Conservation (phyloP, 2,888 invertebrate species). For the Drosophila eohydei region DNA sequence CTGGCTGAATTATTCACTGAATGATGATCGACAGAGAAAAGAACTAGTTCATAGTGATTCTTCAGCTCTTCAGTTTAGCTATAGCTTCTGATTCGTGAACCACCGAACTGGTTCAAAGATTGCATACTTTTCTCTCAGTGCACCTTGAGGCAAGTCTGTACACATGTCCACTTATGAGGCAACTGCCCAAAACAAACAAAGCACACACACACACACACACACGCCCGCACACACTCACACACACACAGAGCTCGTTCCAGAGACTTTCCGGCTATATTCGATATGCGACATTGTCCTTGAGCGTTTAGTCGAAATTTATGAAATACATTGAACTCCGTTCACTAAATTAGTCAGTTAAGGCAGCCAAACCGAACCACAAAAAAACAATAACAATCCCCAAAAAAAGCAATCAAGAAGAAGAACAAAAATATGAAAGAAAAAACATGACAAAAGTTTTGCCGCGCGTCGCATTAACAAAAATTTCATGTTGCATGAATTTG, state of each 20-base stretch:
- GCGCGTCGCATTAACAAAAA: conserved; percentile 67
- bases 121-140: conserved; percentile 1
- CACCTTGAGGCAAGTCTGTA: background rate
- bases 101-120: no score
- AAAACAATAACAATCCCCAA: conserved; percentile 19
- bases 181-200: conserved; percentile 37
- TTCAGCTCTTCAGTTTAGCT: no score
- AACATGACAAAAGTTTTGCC: conserved; percentile 76
- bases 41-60: no score
- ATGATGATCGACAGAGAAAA: no score
- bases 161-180: conserved; percentile 42
- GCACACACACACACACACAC: conserved; percentile 9
- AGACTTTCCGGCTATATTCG: conserved; percentile 39
- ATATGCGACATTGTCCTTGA: conserved; percentile 76
- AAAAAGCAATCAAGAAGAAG: conserved; percentile 13
- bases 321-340: conserved; percentile 79
- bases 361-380: conserved; percentile 43
- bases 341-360: conserved; percentile 77
- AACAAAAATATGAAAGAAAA: conserved; percentile 42
- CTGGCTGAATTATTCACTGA: no score
- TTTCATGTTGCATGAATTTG: conserved; percentile 47
- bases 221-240: conserved; percentile 3
- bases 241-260: conserved; percentile 4
- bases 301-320: conserved; percentile 80
- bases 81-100: no score